Conservation (phyloP, 2,797 vertebrate species). For the Malacoctenus gilli region DNA sequence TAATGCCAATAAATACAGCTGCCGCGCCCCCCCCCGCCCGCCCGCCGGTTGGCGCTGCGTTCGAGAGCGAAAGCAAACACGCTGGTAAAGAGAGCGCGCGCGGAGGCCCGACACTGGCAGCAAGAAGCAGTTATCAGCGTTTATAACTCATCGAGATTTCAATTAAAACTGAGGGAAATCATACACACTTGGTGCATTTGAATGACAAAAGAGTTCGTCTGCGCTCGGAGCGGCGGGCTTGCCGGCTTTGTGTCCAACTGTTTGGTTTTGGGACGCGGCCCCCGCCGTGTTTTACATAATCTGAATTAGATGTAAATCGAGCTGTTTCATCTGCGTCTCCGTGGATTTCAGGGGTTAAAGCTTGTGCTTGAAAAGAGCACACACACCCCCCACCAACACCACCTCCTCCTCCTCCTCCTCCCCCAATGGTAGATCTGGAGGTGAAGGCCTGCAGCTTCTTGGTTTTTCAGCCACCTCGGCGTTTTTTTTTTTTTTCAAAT, state of each 20-base stretch:
- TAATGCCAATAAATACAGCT: constrained; percentile 61
- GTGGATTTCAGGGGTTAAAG: constrained; percentile 78
- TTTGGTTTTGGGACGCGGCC: constrained; percentile 71
- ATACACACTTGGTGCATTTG: constrained; percentile 60
- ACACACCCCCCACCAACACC: no score
- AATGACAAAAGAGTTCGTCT: constrained; percentile 73
- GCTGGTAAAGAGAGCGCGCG: no score
- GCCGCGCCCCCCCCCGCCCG: constrained; percentile 39
- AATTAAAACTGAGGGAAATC: constrained; percentile 54
- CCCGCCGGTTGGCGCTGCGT: constrained; percentile 45
- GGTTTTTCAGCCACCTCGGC: constrained; percentile 60
- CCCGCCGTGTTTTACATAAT: constrained; percentile 81
- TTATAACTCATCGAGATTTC: constrained; percentile 39
- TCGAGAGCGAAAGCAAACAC: constrained; percentile 48
- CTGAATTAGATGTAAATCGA: constrained; percentile 84
- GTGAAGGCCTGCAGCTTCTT: constrained; percentile 58
- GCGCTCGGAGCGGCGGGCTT: constrained; percentile 53
- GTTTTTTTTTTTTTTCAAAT: no score
- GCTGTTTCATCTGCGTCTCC: constrained; percentile 74
- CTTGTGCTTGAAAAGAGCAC: constrained; percentile 58
- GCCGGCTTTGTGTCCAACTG: constrained; percentile 58
- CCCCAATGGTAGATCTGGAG: constrained; percentile 62
- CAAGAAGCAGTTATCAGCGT: constrained; percentile 52
- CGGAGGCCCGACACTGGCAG: constrained; percentile 25
- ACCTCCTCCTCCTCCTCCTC: no score